Conservation (phyloP, 2,888 invertebrate species). For the Athetis lepigone region DNA sequence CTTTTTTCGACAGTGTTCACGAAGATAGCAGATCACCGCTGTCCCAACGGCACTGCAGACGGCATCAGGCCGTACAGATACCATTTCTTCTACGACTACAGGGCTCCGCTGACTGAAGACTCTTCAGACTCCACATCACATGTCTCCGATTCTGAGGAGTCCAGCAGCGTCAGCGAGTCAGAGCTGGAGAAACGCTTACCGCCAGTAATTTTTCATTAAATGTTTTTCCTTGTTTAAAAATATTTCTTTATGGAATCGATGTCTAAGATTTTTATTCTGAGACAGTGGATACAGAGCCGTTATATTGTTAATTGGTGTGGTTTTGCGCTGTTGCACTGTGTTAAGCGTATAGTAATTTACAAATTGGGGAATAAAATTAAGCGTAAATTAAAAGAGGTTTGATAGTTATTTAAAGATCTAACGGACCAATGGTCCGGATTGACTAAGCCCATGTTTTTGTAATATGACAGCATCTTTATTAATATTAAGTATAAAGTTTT, state of each 20-base stretch:
- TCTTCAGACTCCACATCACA: slow-evolving; percentile 8
- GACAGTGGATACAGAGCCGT: no score
- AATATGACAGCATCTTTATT: no score
- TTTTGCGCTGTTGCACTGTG: no score
- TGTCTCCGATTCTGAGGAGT: not conserved
- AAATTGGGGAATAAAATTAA: no score
- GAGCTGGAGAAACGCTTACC: slow-evolving; percentile 20
- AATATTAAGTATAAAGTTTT: no score
- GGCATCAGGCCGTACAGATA: slow-evolving; percentile 64
- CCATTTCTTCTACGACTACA: slow-evolving; percentile 86
- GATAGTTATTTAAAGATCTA: no score
- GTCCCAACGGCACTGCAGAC: slow-evolving; percentile 66
- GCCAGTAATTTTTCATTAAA: slow-evolving; percentile 5
- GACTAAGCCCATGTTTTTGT: no score
- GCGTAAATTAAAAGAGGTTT: no score
- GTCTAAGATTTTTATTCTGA: no score
- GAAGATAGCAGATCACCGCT: slow-evolving; percentile 73
- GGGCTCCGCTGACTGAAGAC: slow-evolving; percentile 66
- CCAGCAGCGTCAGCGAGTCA: not conserved
- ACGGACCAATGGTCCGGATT: no score
- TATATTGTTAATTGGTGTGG: no score
- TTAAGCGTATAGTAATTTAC: no score
- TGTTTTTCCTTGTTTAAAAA: not conserved
- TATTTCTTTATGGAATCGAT: not conserved
- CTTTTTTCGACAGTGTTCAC: slow-evolving; percentile 69